Conservation (phyloP, 2,113 vertebrate genomes). For the Alces alces region DNA sequence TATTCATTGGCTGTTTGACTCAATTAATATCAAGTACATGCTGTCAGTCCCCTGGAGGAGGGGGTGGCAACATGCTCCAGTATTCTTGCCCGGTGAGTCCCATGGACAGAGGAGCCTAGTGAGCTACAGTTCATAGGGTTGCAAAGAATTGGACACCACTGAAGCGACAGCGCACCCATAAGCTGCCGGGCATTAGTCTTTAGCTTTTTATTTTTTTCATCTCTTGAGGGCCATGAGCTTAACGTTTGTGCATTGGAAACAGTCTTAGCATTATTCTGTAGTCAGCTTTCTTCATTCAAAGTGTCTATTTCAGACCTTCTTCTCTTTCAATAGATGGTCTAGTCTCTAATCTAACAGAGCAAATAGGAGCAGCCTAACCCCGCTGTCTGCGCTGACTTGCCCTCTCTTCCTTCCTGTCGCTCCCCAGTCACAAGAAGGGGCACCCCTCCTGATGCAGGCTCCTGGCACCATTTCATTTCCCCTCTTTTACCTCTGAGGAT, state of each 20-base stretch:
- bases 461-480: fast-evolving
- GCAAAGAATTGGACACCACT: not conserved
- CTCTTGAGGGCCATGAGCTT: fast-evolving
- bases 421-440: not conserved
- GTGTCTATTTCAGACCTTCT: fast-evolving
- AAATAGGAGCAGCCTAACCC: not conserved
- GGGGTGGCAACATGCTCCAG: not conserved
- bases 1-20: not conserved
- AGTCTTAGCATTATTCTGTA: fast-evolving
- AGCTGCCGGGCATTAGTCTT: not conserved
- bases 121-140: not conserved
- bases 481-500: too few species aligned
- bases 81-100: not conserved
- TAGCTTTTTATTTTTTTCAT: not conserved
- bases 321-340: not conserved
- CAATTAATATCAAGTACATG: fast-evolving
- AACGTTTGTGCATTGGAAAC: fast-evolving
- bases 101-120: not conserved
- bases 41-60: too few species aligned
- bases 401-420: not conserved
- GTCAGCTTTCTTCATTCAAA: not conserved
- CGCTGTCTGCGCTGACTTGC: fast-evolving
- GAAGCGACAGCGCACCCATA: fast-evolving
- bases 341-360: not conserved
- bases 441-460: fast-evolving